phyloP scores from a whole-genome alignment of 2,888 invertebrate genomes.

The Entomobrya proxima region DNA sequence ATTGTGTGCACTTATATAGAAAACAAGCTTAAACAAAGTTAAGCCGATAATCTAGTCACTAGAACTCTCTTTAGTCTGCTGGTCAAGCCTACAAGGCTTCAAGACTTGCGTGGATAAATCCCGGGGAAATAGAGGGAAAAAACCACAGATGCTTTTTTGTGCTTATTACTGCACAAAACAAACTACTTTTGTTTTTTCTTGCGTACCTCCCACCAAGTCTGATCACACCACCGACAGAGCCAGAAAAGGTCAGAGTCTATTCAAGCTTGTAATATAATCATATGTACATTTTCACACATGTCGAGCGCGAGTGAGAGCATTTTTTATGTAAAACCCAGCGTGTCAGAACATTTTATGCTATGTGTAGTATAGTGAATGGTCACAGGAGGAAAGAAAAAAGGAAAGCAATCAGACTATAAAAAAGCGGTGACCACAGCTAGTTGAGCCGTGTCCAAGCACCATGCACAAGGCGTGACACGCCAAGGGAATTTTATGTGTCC shows the following conservation, averaged over 20 bases:
- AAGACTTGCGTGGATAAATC: neutral
- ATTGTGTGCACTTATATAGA: conserved; percentile 2
- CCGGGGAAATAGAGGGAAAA: neutral
- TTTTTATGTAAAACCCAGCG: conserved; percentile 54
- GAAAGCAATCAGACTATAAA: conserved; percentile 55
- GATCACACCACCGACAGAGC: conserved; percentile 50
- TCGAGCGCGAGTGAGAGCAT: neutral
- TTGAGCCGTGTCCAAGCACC: conserved; percentile 56
- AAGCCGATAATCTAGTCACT: conserved; percentile 52
- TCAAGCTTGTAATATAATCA: neutral
- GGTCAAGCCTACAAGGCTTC: neutral
- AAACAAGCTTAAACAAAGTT: conserved; percentile 52
- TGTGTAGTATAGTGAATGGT: too few species aligned
- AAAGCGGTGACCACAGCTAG: conserved; percentile 52
- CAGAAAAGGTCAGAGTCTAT: conserved; percentile 47
- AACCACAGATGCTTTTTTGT: conserved; percentile 57
- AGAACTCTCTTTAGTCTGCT: neutral
- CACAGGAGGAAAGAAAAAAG: conserved; percentile 5
- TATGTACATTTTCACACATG: conserved; percentile 1
- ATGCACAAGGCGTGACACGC: conserved; percentile 55
- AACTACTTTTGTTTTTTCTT: neutral
- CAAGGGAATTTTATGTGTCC: conserved; percentile 55
- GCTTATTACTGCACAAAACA: conserved; percentile 28
- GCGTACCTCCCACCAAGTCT: conserved; percentile 40
- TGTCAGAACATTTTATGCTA: too few species aligned